These are phyloP conservation scores for Cinara cedri DNA, from an alignment of 2,888 invertebrate genomes.

Conservation along the genomic window DNA sequence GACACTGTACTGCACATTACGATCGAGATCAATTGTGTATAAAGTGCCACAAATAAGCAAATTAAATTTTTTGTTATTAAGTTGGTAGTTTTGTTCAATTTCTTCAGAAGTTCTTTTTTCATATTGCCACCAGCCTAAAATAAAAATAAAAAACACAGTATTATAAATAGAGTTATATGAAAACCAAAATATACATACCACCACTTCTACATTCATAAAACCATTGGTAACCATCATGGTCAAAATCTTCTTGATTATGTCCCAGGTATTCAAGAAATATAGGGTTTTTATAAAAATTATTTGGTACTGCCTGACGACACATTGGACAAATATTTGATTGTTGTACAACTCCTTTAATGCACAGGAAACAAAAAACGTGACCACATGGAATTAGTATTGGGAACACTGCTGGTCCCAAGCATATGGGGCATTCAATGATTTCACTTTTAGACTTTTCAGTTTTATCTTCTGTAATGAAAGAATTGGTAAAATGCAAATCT, in stretches of 20 bases:
- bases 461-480: background rate
- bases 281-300: constrained; percentile 85
- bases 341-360: constrained; percentile 89
- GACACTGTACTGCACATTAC: constrained; percentile 81
- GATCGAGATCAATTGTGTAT: constrained; percentile 87
- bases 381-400: constrained; percentile 92
- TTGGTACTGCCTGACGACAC: constrained; percentile 88
- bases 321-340: constrained; percentile 83
- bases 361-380: constrained; percentile 95
- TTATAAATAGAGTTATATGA: background rate
- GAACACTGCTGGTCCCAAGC: constrained; percentile 86
- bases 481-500: background rate
- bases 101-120: constrained; percentile 89
- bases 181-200: constrained; percentile 69
- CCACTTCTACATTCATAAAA: constrained; percentile 89
- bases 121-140: constrained; percentile 95
- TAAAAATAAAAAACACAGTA: background rate
- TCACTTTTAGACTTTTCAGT: background rate
- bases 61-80: constrained; percentile 76
- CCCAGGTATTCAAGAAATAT: constrained; percentile 70
- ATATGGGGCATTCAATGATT: constrained; percentile 79
- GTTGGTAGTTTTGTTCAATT: constrained; percentile 81
- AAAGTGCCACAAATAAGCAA: constrained; percentile 91
- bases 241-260: constrained; percentile 61
- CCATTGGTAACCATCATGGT: constrained; percentile 79